Evolutionary conservation across 1,140 invertebrate genomes (phyloP), one percentile per base, ranked within the genome.

Genomic region (Zaprionus africanus): DNA sequence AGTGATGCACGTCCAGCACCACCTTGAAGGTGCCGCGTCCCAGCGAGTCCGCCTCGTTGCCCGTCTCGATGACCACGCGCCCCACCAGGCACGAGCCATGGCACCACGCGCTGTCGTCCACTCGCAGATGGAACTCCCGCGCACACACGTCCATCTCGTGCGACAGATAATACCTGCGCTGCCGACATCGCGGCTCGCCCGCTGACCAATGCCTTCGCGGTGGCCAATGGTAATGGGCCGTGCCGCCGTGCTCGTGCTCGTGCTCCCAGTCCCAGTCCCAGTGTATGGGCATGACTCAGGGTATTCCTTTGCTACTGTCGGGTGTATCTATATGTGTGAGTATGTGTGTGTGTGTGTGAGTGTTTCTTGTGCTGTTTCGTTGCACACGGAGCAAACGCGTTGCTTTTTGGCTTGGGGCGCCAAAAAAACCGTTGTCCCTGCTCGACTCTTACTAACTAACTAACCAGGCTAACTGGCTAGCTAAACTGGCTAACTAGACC

Each of bases 361-460:
- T 54, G 12, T 34, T n/a, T 9, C 17, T 31, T 59, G 54, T 64
- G 60, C 53, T 78, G 53, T 54, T 87, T 86, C 82, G 82, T 90
- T 90, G 83, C 84, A 88, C 84, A 62, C 74, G 81, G 77, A 90
- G 85, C 90, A 92, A 90, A 76, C 83, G 81, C 72, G 81, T 88
- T 92, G 75, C 73, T 91, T 92, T 91, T 92, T 92, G 86, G 90
- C 79, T 66, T 60, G 26, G 56, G 24, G 57, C 69, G 78, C 90
- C 90, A 92, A 92, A 91, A 91, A 85, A 91, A 92, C 75, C 76
- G 90, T 92, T 92, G 90, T 81, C 78, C 79, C 81, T 75, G 75
- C 73, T 82, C 71, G 79, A 80, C 71, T 86, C 86, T 82, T 86
- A 92, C 79, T 75, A 64, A 77, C 71, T 87, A 80, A 82, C 72